Percentiles rank a stretch among this genome's conserved stretches.
phyloP scores from a whole-genome alignment of 2,113 vertebrate species.

The Centrocercus urophasianus region DNA sequence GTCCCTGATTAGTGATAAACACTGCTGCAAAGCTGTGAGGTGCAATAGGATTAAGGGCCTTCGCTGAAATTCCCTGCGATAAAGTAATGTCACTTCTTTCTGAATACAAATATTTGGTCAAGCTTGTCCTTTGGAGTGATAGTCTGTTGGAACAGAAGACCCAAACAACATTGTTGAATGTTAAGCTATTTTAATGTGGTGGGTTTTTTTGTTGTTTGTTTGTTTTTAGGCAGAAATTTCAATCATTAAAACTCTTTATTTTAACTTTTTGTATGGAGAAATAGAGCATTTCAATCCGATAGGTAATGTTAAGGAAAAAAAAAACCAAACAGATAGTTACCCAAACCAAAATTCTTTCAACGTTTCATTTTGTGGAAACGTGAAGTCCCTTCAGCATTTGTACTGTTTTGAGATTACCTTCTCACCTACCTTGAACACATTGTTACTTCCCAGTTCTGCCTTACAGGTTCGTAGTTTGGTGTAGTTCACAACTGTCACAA shows the following conservation, averaged over 20 bases:
- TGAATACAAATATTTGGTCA: not conserved
- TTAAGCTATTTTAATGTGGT: not conserved
- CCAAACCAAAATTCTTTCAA: not conserved
- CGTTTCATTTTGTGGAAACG: not conserved
- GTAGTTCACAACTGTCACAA: not conserved
- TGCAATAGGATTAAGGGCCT: not conserved
- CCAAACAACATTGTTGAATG: fast-evolving
- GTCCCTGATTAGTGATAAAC: not conserved
- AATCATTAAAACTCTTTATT: not conserved
- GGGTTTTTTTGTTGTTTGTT: not conserved
- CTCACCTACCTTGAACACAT: not conserved
- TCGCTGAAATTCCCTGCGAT: not conserved
- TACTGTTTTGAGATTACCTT: not conserved
- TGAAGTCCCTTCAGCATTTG: not conserved
- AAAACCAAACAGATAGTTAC: not conserved
- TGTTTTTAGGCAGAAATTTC: not conserved
- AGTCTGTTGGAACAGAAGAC: not conserved
- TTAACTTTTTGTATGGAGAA: not conserved
- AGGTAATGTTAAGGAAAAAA: not conserved
- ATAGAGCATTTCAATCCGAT: not conserved
- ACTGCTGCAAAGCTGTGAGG: not conserved
- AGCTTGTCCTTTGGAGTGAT: not conserved
- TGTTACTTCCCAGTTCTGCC: not conserved
- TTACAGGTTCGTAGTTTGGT: not conserved
- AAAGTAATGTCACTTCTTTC: not conserved